Conservation (phyloP, 2,888 invertebrate genomes). For the Nephrotoma guestfalica region DNA sequence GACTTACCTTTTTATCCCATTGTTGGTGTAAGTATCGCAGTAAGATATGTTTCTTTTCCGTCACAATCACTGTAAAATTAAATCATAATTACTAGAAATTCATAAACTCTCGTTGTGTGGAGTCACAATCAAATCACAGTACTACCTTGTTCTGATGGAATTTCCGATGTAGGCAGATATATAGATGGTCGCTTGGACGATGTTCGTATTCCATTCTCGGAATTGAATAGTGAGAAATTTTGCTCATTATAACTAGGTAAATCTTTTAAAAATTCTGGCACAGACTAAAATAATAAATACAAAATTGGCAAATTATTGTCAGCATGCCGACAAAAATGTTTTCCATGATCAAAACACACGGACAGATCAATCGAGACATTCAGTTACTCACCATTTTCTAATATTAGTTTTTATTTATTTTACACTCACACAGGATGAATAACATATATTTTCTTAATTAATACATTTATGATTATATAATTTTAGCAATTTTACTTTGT, state of each 20-base stretch:
- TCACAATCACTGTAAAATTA: slow-evolving; percentile 69
- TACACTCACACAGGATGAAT: background rate
- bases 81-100: slow-evolving; percentile 5
- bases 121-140: background rate
- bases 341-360: background rate
- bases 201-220: slow-evolving; percentile 67
- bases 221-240: slow-evolving; percentile 83
- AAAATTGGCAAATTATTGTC: background rate
- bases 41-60: slow-evolving; percentile 89
- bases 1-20: slow-evolving; percentile 77
- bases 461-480: background rate
- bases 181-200: slow-evolving; percentile 78
- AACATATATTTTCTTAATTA: background rate
- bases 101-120: background rate
- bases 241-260: slow-evolving; percentile 80
- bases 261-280: slow-evolving; percentile 80
- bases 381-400: background rate
- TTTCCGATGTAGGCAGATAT: slow-evolving; percentile 84
- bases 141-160: slow-evolving; percentile 81
- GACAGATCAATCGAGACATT: background rate
- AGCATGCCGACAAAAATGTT: background rate
- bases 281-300: slow-evolving; percentile 42
- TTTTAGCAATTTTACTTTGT: background rate
- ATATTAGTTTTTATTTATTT: background rate
- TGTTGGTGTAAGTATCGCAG: slow-evolving; percentile 87